phyloP scores from a whole-genome alignment of 2,888 invertebrate genomes.

The Gibbula magus region DNA sequence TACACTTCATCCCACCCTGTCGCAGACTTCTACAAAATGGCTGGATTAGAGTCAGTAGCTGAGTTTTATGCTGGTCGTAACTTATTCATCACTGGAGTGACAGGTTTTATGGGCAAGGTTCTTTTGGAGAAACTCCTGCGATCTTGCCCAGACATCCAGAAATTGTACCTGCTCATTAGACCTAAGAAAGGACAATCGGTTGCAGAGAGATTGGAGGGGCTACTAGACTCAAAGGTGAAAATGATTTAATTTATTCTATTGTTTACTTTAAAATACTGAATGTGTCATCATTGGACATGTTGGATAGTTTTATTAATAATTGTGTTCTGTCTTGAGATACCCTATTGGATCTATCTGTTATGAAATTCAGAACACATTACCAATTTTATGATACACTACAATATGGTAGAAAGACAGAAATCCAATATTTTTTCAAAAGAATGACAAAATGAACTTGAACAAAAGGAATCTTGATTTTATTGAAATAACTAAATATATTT shows the following conservation, averaged over 20 bases:
- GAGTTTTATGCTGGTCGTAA: slow-evolving; percentile 83
- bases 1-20: no score
- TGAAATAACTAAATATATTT: no score
- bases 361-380: no score
- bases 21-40: slow-evolving; percentile 26
- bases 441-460: background rate
- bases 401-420: no score
- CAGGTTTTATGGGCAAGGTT: slow-evolving; percentile 93
- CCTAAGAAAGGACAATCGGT: slow-evolving; percentile 83
- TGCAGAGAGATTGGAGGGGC: slow-evolving; percentile 81
- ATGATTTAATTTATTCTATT: background rate
- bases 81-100: slow-evolving; percentile 95
- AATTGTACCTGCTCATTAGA: slow-evolving; percentile 86
- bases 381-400: no score
- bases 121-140: slow-evolving; percentile 90
- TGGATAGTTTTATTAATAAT: no score
- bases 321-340: no score
- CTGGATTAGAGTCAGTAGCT: slow-evolving; percentile 67
- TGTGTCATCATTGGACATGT: no score
- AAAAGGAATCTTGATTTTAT: background rate
- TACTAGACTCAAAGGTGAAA: slow-evolving; percentile 88
- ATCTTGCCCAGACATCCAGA: slow-evolving; percentile 84
- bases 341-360: no score
- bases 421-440: no score
- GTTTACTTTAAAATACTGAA: no score